Evolutionary conservation across 2,797 vertebrate species (phyloP), one percentile per base, ranked within the genome.

Genomic region (Meda fulgida): DNA sequence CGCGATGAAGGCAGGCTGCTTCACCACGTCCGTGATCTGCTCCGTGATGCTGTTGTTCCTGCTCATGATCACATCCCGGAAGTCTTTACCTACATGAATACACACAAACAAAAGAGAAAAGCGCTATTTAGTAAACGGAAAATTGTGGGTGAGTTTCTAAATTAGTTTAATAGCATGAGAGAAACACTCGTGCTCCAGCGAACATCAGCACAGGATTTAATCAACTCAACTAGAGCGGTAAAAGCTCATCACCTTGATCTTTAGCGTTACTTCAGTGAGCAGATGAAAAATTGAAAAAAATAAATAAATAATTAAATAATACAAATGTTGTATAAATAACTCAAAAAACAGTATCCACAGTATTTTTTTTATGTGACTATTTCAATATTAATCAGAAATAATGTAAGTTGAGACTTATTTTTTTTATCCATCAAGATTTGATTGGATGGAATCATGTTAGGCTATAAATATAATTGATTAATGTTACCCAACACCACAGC

Each of bases 21-120:
- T 99, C 89, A 99, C 98, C 91, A 99, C 98, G 81, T 99, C 98
- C 0, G 98, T 99, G 93, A 99, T 99, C 94, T 99, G 98, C 86
- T 99, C 98, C 1, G 98, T 99, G 94, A 99, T 99, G 95, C 98
- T 99, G 95, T 99, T 99, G 92, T 98, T 96, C 60, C 94, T 92
- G 92, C 97, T 98, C 93, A 99, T 97, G 87, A 99, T 97, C 92
- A 99, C 98, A 77, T 99, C 98, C 8, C 97, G 96, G 80, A 97
- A 97, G 89, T 95, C 95, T 83, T 96, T 96, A 89, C 98, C 98
- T 99, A 83, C 65, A 67, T 5, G 36, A 51, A 76, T 80, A 87
- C 67, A 89, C 83, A 89, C 38, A 80, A 51, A 85, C 29, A 85
- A 83, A 85, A 19, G 26, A n/a, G 9, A 48, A 58, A 23, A 21